A percentile compares a stretch with the other conserved stretches of the same genome.
phyloP scores from a whole-genome alignment of 2,888 invertebrate genomes.

The Hyalella azteca region DNA sequence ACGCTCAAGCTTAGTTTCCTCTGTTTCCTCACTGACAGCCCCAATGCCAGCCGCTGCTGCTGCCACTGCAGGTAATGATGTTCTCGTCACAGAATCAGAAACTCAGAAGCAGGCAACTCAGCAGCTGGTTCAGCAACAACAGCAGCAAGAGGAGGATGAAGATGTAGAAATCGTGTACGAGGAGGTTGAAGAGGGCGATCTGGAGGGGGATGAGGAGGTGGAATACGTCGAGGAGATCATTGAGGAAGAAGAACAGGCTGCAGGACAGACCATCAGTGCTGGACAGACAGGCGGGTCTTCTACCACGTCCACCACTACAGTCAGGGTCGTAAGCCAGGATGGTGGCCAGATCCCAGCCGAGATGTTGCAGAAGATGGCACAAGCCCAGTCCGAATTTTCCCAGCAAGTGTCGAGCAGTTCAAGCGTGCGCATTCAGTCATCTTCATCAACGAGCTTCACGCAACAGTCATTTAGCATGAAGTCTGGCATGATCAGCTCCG shows the following conservation, averaged over 20 bases:
- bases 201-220: conserved; percentile 37
- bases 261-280: not conserved
- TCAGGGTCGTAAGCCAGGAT: conserved; percentile 11
- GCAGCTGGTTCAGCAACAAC: not conserved
- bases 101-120: conserved; percentile 27
- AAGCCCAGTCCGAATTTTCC: not conserved
- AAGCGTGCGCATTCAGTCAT: not conserved
- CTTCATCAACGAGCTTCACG: not conserved
- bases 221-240: conserved; percentile 29
- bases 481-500: conserved; percentile 27
- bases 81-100: conserved; percentile 31
- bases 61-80: conserved; percentile 16
- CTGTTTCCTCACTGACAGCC: conserved; percentile 35
- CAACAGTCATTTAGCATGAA: not conserved
- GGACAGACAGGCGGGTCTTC: too few species aligned
- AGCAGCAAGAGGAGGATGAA: conserved; percentile 23
- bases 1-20: conserved; percentile 14
- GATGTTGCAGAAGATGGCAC: conserved; percentile 30
- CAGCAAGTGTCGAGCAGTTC: not conserved
- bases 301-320: conserved; percentile 18
- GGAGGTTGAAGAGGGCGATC: conserved; percentile 3
- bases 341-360: conserved; percentile 5
- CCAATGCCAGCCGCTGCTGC: conserved; percentile 27
- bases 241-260: not conserved
- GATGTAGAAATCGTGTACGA: conserved; percentile 38